A percentile compares a stretch with the other conserved stretches of the same genome.
phyloP scores from a whole-genome alignment of 2,888 invertebrate species.

The Hypomecis punctinalis region DNA sequence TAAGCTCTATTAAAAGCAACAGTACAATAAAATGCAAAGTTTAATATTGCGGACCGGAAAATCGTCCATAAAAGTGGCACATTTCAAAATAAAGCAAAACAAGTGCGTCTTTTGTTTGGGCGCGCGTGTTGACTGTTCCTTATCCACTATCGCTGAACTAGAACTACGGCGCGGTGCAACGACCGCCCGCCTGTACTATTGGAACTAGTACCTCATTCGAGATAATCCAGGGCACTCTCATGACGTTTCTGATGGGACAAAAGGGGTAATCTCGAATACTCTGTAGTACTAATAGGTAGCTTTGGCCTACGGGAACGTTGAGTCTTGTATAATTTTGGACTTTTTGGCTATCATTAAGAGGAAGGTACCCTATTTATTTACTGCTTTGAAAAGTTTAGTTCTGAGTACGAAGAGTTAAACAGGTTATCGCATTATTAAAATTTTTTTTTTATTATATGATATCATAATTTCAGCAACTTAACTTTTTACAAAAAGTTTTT shows the following conservation, averaged over 20 bases:
- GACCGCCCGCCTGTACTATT: slow-evolving; percentile 61
- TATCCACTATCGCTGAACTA: slow-evolving; percentile 79
- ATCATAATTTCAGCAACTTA: too few relatives aligned
- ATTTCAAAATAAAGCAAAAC: slow-evolving; percentile 77
- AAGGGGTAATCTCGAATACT: too few relatives aligned
- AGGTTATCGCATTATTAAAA: too few relatives aligned
- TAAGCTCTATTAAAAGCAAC: neutral
- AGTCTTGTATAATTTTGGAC: neutral
- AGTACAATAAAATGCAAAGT: slow-evolving; percentile 39
- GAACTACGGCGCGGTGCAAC: slow-evolving; percentile 62
- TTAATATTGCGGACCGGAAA: slow-evolving; percentile 61
- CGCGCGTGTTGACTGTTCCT: slow-evolving; percentile 77
- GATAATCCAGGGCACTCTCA: too few relatives aligned
- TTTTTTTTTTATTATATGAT: too few relatives aligned
- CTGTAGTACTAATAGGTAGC: too few relatives aligned
- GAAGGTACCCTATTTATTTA: too few relatives aligned
- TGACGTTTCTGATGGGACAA: too few relatives aligned
- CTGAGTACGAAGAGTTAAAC: too few relatives aligned
- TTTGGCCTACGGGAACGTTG: neutral
- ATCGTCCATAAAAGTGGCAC: slow-evolving; percentile 66
- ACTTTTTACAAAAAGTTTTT: too few relatives aligned
- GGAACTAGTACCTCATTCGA: slow-evolving; percentile 42
- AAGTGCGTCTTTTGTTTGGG: slow-evolving; percentile 77
- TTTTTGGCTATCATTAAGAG: neutral
- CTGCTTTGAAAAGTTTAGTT: too few relatives aligned